Base-by-base conservation (phyloP, 2,888 invertebrate genomes). In the Netelia fuscicornis region DNA sequence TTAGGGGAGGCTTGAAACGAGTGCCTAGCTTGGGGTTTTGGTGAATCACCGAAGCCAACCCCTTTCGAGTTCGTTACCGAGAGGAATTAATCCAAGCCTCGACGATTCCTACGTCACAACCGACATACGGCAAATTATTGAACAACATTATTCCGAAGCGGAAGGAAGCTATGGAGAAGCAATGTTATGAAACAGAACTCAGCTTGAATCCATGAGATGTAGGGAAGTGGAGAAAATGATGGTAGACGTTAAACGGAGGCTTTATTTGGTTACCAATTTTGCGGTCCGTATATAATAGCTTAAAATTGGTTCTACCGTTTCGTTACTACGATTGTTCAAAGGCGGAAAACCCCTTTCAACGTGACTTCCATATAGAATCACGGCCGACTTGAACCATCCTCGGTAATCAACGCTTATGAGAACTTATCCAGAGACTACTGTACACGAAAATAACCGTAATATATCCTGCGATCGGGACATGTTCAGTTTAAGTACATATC, bases 321-420 rank as follows among this genome's bases (percentile, higher is more conserved):
- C 11, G 13, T 13, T 48, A 13, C 13, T 48, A 48, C 48, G 3
- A 48, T 48, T 48, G 48, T 48, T 48, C 48, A 48, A 48, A 48
- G 37, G 13, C 11, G 1, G 13, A 3, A 11, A 13, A 11, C 48
- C 48, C 48, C 48, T 48, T 48, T 48, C 48, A 48, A 48, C 48
- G 48, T 48, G 48, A 48, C 48, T 48, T 13, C 48, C 86, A 78
- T 81, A 79, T 81, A 67, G 67, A 76, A 77, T 81, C 80, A 42
- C 48, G 17, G 48, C 48, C 68, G 44, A 42, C 20, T 54, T 56
- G 48, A 62, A 83, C 60, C 62, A 42, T 8, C 13, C 52, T 77
- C 79, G 84, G 83, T 87, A 83, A 79, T 79, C 75, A 70, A 48
- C 72, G 64, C 86, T 80, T 68, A 84, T 79, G 83, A 87, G 48